Evolutionary conservation across 2,113 vertebrate species (phyloP).

Genomic region (Notothenia rossii): DNA sequence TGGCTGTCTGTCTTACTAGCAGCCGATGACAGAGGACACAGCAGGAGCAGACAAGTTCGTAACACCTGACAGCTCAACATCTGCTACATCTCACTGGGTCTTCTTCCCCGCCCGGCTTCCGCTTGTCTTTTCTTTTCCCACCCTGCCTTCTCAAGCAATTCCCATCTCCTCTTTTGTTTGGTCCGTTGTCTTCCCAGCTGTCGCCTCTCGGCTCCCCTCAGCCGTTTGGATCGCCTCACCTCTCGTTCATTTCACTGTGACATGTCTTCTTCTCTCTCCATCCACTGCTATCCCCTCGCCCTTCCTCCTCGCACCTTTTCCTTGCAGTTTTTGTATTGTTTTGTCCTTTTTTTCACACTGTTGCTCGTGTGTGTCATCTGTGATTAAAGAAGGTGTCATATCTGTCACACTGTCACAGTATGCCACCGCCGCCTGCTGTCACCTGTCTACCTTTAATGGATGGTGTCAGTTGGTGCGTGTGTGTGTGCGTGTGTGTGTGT

Average conservation of each 20-base stretch:
- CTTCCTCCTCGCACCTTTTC: slow-evolving; percentile 3
- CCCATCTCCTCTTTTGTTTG: slow-evolving; percentile 29
- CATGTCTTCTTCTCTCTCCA: background rate
- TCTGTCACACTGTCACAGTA: slow-evolving; percentile 60
- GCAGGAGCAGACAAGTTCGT: slow-evolving; percentile 43
- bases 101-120: background rate
- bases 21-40: slow-evolving; percentile 47
- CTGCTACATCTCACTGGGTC: slow-evolving; percentile 26
- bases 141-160: slow-evolving; percentile 11
- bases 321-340: background rate
- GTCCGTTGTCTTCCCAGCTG: slow-evolving; percentile 41
- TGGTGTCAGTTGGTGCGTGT: slow-evolving; percentile 25
- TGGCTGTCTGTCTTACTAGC: background rate
- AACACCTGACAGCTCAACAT: slow-evolving; percentile 53
- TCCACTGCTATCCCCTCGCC: background rate
- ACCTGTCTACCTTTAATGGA: slow-evolving; percentile 62
- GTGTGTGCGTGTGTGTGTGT: background rate
- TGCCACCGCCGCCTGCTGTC: slow-evolving; percentile 60
- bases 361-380: slow-evolving; percentile 19
- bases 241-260: slow-evolving; percentile 8
- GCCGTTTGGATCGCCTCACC: background rate
- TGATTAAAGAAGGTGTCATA: slow-evolving; percentile 66
- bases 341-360: slow-evolving; percentile 9
- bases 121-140: slow-evolving; percentile 16
- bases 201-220: slow-evolving; percentile 16